phyloP scores from a whole-genome alignment of 2,113 vertebrate species.

The Lophius piscatorius region DNA sequence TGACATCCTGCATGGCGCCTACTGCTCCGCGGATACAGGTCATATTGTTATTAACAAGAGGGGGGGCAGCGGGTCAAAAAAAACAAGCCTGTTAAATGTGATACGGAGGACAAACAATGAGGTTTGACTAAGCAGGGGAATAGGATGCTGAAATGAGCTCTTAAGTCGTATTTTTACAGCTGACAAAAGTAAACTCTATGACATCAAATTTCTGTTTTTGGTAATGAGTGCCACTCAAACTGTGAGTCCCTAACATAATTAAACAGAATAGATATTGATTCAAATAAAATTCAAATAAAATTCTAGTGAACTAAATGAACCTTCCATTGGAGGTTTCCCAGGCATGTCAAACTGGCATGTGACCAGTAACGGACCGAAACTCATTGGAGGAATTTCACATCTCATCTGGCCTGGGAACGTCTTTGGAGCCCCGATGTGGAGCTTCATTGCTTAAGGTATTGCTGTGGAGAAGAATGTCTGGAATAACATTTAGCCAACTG shows the following conservation, averaged over 20 bases:
- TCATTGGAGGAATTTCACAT: too few species aligned
- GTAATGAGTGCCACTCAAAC: constrained; percentile 19
- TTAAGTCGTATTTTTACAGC: constrained; percentile 25
- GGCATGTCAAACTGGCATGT: too few species aligned
- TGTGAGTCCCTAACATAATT: background rate
- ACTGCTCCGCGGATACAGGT: constrained; percentile 44
- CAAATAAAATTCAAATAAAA: constrained; percentile 13
- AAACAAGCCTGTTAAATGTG: constrained; percentile 60
- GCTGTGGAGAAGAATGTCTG: too few species aligned
- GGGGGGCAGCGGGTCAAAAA: constrained; percentile 3
- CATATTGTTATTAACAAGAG: constrained; percentile 60
- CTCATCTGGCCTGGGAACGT: too few species aligned
- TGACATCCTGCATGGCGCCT: constrained; percentile 42
- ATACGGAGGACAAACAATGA: constrained; percentile 59
- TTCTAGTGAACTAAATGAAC: background rate
- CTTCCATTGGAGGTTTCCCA: too few species aligned
- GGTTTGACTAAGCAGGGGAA: constrained; percentile 26
- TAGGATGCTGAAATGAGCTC: constrained; percentile 44
- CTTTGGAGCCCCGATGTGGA: too few species aligned
- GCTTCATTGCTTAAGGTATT: too few species aligned
- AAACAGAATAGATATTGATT: background rate
- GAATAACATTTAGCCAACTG: too few species aligned
- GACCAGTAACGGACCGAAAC: too few species aligned
- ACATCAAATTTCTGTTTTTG: constrained; percentile 13
- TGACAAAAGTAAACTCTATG: constrained; percentile 17